Base-by-base conservation (phyloP, 2,888 invertebrate species). In the Liopterus haemorrhoidalis region DNA sequence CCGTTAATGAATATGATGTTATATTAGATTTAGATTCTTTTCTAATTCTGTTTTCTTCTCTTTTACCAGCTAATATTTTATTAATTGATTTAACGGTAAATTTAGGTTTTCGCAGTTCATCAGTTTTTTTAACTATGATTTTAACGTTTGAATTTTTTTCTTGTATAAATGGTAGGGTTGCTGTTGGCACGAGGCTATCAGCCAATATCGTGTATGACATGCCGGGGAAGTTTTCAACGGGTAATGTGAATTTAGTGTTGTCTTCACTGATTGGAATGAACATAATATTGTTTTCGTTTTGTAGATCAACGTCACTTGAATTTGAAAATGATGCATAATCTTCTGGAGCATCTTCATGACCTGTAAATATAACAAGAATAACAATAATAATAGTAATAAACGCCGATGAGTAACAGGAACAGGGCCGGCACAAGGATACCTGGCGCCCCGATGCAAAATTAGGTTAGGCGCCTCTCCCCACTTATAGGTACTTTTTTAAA, bases 241-340 rank as follows among this genome's bases (percentile, higher is more conserved):
- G 45, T 12, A 45, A 18, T 1, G 45, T 32, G 25, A 45, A 45
- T 32, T 45, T 38, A 15, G 45, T 45, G 12, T 45, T 45, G 8
- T 45, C 32, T 3, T 38, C 45, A 27, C 39, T 39, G 3, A 45
- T 39, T 5, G 45, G 38, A 9, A 45, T 45, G 4, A 45, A 12
- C 27, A 32, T 38, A 15, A 45, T 32, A 8, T 36, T 35, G 19
- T 33, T 19, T n/a, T 35, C 35, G 2, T 33, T 11, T 2, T 9
- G n/a, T 28, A n/a, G n/a, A n/a, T n/a, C n/a, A n/a, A n/a, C n/a
- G n/a, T n/a, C n/a, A n/a, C n/a, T n/a, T n/a, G n/a, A n/a, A n/a
- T n/a, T n/a, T n/a, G n/a, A n/a, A n/a, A n/a, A n/a, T n/a, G n/a
- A n/a, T 9, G 11, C 21, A 4, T 27, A n/a, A 2, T 42, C 20